Percentiles rank a stretch among this genome's conserved stretches.
phyloP scores from a whole-genome alignment of 2,113 vertebrate species.

The Potamarius usumacintae region DNA sequence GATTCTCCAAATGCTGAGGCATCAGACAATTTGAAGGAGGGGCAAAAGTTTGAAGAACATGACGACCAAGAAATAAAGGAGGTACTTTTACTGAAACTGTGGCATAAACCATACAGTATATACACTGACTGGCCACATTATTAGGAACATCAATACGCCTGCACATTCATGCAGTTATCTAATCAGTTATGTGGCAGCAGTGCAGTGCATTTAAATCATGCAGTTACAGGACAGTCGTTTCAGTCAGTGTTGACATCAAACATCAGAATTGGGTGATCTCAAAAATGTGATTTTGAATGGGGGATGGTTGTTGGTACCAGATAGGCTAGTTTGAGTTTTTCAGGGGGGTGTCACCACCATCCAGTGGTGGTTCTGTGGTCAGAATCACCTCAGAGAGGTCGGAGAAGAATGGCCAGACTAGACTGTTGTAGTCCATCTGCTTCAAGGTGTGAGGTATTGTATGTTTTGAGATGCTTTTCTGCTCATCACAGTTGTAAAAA shows the following conservation, averaged over 20 bases:
- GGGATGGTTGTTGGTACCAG: neutral
- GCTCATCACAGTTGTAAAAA: neutral
- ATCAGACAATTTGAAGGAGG: neutral
- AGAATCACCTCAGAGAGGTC: neutral
- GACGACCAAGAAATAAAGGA: slow-evolving; percentile 6
- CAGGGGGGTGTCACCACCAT: neutral
- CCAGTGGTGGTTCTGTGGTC: neutral
- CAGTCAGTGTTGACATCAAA: neutral
- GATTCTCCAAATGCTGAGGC: neutral
- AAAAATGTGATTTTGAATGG: neutral
- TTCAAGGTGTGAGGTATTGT: neutral
- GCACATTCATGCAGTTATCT: neutral
- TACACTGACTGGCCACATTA: neutral
- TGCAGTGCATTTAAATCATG: neutral
- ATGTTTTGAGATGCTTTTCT: neutral
- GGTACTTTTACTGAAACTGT: slow-evolving; percentile 19
- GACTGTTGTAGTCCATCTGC: neutral
- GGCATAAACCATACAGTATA: too few relatives aligned
- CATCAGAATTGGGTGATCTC: neutral
- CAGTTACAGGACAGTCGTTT: neutral
- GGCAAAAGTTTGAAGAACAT: neutral
- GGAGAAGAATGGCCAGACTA: neutral
- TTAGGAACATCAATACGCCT: neutral
- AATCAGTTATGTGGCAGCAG: neutral
- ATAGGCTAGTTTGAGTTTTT: neutral